These are phyloP conservation scores for Drosophila leonis DNA, from an alignment of 2,888 invertebrate species.

Conservation along the genomic window DNA sequence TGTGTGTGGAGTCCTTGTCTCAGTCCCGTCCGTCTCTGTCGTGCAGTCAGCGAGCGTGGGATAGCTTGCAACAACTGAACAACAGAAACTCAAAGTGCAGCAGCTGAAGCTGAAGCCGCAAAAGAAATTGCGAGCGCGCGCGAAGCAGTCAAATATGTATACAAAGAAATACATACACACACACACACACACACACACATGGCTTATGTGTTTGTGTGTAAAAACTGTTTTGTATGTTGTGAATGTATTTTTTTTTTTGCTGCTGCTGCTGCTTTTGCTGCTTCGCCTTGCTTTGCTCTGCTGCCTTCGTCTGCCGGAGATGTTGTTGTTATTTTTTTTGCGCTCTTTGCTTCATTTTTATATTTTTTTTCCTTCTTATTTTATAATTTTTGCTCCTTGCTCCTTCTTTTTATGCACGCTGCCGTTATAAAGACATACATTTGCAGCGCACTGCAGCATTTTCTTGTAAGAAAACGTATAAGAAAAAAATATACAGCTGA, in stretches of 20 bases:
- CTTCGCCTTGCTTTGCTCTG: constrained; percentile 42
- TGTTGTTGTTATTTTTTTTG: constrained; percentile 43
- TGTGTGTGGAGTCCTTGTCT: constrained; percentile 44
- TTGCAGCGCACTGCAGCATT: constrained; percentile 76
- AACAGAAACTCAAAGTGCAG: constrained; percentile 74
- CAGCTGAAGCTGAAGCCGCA: constrained; percentile 65
- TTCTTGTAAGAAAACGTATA: constrained; percentile 74
- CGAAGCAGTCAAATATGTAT: constrained; percentile 71
- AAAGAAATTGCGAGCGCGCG: constrained; percentile 76
- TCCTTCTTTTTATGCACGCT: constrained; percentile 71
- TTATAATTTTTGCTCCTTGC: constrained; percentile 72
- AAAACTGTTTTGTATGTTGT: constrained; percentile 70
- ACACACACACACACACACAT: constrained; percentile 34
- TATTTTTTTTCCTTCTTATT: constrained; percentile 54
- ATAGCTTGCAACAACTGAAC: constrained; percentile 78
- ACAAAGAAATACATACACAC: constrained; percentile 56
- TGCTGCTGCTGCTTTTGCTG: constrained; percentile 23
- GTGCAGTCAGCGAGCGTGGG: constrained; percentile 71
- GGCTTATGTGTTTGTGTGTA: constrained; percentile 38
- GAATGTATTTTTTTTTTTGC: constrained; percentile 63
- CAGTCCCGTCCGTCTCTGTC: constrained; percentile 72
- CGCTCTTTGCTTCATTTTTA: constrained; percentile 18
- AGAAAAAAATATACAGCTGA: constrained; percentile 71
- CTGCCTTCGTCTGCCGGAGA: constrained; percentile 30
- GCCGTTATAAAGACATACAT: constrained; percentile 79